Evolutionary conservation across 2,113 vertebrate species (phyloP).

Genomic region (Elephantulus edwardii): DNA sequence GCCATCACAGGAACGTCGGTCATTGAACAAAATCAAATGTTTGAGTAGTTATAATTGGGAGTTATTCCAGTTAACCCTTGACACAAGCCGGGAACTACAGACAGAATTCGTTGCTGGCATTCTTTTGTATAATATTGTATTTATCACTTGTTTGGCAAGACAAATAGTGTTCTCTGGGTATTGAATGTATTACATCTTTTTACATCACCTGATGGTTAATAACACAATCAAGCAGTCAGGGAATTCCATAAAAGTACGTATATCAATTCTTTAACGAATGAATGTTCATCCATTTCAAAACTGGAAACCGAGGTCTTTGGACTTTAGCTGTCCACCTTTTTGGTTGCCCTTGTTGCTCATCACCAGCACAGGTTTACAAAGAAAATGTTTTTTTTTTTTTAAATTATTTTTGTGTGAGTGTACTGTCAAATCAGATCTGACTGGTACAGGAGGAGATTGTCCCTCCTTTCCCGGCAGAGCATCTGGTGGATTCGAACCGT

Average conservation of each 20-base stretch:
- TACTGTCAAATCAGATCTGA: too few relatives aligned
- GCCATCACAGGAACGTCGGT: constrained; percentile 53
- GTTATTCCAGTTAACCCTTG: constrained; percentile 54
- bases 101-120: constrained; percentile 44
- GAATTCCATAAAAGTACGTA: constrained; percentile 54
- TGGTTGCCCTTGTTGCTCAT: neutral
- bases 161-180: constrained; percentile 51
- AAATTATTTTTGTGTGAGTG: too few relatives aligned
- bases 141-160: constrained; percentile 62
- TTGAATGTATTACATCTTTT: constrained; percentile 50
- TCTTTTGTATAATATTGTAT: constrained; percentile 48
- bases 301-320: neutral
- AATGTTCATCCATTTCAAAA: constrained; percentile 47
- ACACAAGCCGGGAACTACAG: constrained; percentile 42
- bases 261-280: constrained; percentile 49
- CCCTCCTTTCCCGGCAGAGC: too few relatives aligned
- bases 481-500: too few relatives aligned
- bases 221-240: constrained; percentile 35
- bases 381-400: too few relatives aligned
- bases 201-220: constrained; percentile 42
- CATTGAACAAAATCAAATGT: constrained; percentile 65
- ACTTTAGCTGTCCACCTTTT: neutral
- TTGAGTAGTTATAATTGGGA: constrained; percentile 42
- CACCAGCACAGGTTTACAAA: too few relatives aligned
- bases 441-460: too few relatives aligned